These are phyloP conservation scores for Agrilus biguttatus DNA, from an alignment of 2,888 invertebrate species.

Conservation along the genomic window DNA sequence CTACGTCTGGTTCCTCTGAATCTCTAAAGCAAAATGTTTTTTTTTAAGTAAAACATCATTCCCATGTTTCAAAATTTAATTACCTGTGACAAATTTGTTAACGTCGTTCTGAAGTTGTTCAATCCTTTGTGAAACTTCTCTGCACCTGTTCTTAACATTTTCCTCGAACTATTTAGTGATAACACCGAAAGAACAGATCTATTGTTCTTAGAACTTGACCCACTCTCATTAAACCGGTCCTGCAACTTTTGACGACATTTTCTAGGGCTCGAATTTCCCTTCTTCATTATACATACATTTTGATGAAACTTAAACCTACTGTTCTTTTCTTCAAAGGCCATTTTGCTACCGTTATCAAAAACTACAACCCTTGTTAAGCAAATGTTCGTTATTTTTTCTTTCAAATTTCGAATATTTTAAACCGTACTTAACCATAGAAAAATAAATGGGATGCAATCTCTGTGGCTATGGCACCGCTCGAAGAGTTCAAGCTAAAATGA, in stretches of 20 bases:
- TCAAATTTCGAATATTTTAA: too few relatives aligned
- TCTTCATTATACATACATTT: too few relatives aligned
- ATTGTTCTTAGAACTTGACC: conserved; percentile 13
- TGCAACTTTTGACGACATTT: conserved; percentile 25
- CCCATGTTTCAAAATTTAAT: conserved; percentile 1
- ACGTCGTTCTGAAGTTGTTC: conserved; percentile 46
- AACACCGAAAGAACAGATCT: conserved; percentile 26
- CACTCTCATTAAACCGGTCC: conserved; percentile 21
- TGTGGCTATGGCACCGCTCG: too few relatives aligned
- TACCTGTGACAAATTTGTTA: conserved; percentile 56
- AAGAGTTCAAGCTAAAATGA: too few relatives aligned
- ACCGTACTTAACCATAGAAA: too few relatives aligned
- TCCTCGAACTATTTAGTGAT: conserved; percentile 46
- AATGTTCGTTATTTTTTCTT: too few relatives aligned
- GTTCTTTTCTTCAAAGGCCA: too few relatives aligned
- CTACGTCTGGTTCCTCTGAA: conserved; percentile 39
- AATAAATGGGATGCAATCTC: too few relatives aligned
- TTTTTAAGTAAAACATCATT: not conserved
- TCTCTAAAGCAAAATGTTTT: conserved; percentile 26
- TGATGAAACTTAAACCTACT: too few relatives aligned
- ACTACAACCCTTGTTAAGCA: too few relatives aligned
- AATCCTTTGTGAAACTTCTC: conserved; percentile 54
- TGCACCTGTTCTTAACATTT: conserved; percentile 48
- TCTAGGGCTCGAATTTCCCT: conserved; percentile 8
- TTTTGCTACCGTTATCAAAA: too few relatives aligned